These are phyloP conservation scores for Hirudinaria manillensis DNA, from an alignment of 2,888 invertebrate species.

Conservation along the genomic window DNA sequence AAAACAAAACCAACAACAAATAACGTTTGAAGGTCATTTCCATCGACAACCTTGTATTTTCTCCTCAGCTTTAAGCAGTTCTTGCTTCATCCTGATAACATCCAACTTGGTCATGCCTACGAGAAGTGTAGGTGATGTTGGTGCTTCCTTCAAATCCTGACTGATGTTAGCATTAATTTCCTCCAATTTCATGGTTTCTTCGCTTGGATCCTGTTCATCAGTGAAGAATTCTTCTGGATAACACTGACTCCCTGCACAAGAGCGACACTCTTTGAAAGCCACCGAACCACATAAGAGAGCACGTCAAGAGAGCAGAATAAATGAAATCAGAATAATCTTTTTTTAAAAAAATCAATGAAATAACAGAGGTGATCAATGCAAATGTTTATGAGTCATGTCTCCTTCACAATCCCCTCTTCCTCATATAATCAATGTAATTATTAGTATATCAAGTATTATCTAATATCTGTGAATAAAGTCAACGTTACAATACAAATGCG, in stretches of 20 bases:
- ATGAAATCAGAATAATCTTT: too few species aligned
- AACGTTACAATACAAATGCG: too few species aligned
- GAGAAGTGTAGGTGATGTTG: background rate
- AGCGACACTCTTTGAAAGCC: too few species aligned
- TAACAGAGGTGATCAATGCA: background rate
- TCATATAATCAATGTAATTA: too few species aligned
- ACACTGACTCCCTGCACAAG: background rate
- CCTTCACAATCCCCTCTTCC: background rate
- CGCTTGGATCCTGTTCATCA: background rate
- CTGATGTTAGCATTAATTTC: background rate
- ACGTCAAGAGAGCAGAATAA: too few species aligned
- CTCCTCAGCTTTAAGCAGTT: constrained; percentile 7
- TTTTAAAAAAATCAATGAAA: too few species aligned
- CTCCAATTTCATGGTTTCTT: background rate
- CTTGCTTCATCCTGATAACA: constrained; percentile 2
- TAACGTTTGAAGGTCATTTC: background rate
- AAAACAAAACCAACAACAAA: background rate
- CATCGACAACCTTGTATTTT: constrained; percentile 4
- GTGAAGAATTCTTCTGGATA: background rate
- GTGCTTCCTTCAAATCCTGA: background rate
- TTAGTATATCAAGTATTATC: too few species aligned
- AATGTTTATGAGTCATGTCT: background rate
- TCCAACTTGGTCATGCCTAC: background rate
- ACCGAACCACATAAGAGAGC: too few species aligned
- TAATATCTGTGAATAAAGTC: too few species aligned